These are phyloP conservation scores for Proisotoma minuta DNA, from an alignment of 2,888 invertebrate genomes.

Conservation along the genomic window DNA sequence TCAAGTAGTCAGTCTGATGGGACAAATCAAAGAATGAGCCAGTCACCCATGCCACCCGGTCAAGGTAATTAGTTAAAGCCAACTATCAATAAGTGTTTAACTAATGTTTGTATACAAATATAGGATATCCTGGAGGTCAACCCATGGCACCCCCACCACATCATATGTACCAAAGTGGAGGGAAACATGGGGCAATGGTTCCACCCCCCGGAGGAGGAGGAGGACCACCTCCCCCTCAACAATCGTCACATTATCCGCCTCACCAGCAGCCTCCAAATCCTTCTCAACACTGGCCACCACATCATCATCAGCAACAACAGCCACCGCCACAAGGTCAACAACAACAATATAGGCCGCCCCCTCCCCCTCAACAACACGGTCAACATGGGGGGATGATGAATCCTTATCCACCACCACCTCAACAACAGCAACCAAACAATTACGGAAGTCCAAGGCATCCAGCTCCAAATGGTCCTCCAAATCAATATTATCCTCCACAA, in stretches of 20 bases:
- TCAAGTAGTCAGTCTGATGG: constrained; percentile 73
- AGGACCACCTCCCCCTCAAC: constrained; percentile 53
- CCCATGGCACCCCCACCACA: constrained; percentile 60
- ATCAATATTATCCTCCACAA: constrained; percentile 32
- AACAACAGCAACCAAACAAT: constrained; percentile 52
- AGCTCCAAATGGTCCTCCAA: constrained; percentile 20
- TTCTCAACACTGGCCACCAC: constrained; percentile 53
- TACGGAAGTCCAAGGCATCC: constrained; percentile 53
- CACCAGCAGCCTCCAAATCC: constrained; percentile 53
- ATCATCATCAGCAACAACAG: constrained; percentile 40
- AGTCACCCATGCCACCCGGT: constrained; percentile 63
- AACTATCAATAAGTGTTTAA: neutral
- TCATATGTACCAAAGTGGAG: constrained; percentile 53
- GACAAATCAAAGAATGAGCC: constrained; percentile 63
- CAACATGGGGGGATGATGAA: constrained; percentile 37
- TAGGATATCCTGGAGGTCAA: constrained; percentile 50
- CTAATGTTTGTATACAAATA: constrained; percentile 41
- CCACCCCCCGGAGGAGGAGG: constrained; percentile 49
- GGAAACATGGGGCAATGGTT: constrained; percentile 55
- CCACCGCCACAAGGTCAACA: constrained; percentile 41
- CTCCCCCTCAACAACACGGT: constrained; percentile 38
- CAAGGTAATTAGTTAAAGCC: constrained; percentile 56
- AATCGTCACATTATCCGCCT: constrained; percentile 52
- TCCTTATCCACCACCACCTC: constrained; percentile 35
- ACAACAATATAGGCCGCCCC: constrained; percentile 34